Percentiles rank a stretch among this genome's conserved stretches.
These are phyloP conservation scores for Elephantulus edwardii DNA, from an alignment of 2,113 vertebrate genomes.

Conservation along the genomic window DNA sequence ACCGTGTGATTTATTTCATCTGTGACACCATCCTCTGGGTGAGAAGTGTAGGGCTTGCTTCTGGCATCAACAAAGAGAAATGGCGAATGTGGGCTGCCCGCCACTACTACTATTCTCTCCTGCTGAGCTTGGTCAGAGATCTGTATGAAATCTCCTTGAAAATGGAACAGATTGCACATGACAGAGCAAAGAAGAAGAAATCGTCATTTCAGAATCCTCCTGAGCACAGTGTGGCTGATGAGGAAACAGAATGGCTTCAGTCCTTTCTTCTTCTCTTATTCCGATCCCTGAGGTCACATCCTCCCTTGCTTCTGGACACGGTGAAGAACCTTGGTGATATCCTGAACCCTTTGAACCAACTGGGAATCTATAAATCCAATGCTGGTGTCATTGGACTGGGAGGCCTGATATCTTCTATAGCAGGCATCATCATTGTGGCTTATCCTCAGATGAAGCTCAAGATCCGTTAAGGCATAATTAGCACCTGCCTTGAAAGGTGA, in stretches of 20 bases:
- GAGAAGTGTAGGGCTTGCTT: constrained; percentile 84
- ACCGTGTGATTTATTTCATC: constrained; percentile 90
- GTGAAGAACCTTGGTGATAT: constrained; percentile 95
- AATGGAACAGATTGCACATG: constrained; percentile 80
- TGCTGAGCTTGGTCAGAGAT: constrained; percentile 89
- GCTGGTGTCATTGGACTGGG: constrained; percentile 90
- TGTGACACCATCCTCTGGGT: constrained; percentile 93
- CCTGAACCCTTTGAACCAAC: constrained; percentile 89
- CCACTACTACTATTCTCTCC: constrained; percentile 90
- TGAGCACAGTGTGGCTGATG: constrained; percentile 66
- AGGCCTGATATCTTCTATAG: constrained; percentile 92
- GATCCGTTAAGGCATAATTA: constrained; percentile 30
- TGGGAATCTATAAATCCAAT: constrained; percentile 90
- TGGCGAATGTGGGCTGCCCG: constrained; percentile 89
- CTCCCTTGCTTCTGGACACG: constrained; percentile 89
- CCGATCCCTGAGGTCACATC: constrained; percentile 85
- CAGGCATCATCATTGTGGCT: constrained; percentile 89
- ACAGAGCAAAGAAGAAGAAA: constrained; percentile 72
- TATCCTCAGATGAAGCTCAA: constrained; percentile 90
- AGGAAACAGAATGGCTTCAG: constrained; percentile 82
- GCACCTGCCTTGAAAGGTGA: background rate
- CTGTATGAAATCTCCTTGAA: constrained; percentile 87
- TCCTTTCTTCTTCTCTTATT: constrained; percentile 84
- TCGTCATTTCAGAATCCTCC: background rate
- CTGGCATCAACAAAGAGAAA: constrained; percentile 84